Conservation (phyloP, 2,888 invertebrate species). For the Danaus chrysippus region DNA sequence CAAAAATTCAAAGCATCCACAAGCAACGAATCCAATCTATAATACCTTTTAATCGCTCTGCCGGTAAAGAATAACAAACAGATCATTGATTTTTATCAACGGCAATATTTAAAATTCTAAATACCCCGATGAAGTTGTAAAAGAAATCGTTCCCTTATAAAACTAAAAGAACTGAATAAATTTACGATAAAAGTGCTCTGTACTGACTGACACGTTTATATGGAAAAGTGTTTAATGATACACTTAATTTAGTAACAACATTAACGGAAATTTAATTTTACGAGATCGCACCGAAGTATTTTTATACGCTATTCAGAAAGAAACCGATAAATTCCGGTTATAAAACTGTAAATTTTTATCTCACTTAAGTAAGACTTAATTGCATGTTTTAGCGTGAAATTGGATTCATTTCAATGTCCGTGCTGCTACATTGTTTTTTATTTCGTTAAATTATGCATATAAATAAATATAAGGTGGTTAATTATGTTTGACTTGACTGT, state of each 20-base stretch:
- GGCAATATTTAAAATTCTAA: not conserved
- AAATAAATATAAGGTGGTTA: not conserved
- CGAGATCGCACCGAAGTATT: not conserved
- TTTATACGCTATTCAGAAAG: constrained; percentile 9
- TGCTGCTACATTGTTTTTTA: constrained; percentile 15
- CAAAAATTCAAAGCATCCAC: not conserved
- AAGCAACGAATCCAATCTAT: not conserved
- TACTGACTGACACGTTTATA: not conserved
- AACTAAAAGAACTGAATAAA: not conserved
- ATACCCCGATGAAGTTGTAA: not conserved
- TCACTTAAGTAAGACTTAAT: constrained; percentile 21
- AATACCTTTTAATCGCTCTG: constrained; percentile 1
- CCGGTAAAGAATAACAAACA: not conserved
- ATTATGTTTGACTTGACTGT: not conserved
- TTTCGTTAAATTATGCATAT: constrained; percentile 1
- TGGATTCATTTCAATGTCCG: constrained; percentile 12
- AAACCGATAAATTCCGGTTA: constrained; percentile 15
- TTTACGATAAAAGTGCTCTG: not conserved
- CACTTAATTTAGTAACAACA: not conserved
- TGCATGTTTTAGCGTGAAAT: constrained; percentile 20
- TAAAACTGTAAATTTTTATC: constrained; percentile 23
- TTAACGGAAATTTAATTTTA: not conserved
- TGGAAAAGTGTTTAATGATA: no score
- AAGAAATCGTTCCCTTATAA: not conserved
- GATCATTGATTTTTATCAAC: constrained; percentile 2